These are phyloP conservation scores for Entelurus aequoreus DNA, from an alignment of 2,113 vertebrate genomes.

Conservation along the genomic window DNA sequence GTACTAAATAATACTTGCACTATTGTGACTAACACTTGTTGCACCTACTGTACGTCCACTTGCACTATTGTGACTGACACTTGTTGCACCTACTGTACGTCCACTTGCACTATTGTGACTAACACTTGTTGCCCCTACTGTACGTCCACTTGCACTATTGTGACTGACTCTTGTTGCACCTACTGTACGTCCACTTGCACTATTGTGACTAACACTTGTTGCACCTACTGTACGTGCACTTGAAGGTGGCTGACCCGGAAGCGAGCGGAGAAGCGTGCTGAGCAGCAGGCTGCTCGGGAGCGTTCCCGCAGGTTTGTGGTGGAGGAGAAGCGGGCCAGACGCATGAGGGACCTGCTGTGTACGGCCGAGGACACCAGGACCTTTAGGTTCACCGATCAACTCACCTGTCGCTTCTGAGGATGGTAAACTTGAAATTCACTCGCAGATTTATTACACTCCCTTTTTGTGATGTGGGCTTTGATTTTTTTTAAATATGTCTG, in stretches of 20 bases:
- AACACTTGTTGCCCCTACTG: too few relatives aligned
- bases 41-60: too few relatives aligned
- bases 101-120: too few relatives aligned
- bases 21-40: too few relatives aligned
- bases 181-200: too few relatives aligned
- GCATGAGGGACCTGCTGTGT: conserved; percentile 74
- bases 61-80: too few relatives aligned
- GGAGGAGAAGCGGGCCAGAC: conserved; percentile 81
- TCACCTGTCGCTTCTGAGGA: conserved; percentile 67
- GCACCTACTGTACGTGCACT: background rate
- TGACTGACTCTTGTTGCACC: too few relatives aligned
- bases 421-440: background rate
- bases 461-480: too few relatives aligned
- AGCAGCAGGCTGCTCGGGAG: conserved; percentile 81
- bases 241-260: conserved; percentile 88
- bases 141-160: background rate
- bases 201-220: too few relatives aligned
- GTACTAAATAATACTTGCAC: too few relatives aligned
- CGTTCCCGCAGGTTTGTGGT: conserved; percentile 76
- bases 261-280: conserved; percentile 79
- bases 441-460: background rate
- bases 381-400: conserved; percentile 77
- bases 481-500: background rate
- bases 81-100: background rate
- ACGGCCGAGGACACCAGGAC: conserved; percentile 70